Evolutionary conservation across 2,113 vertebrate species (phyloP), one percentile per base, ranked within the genome.

Genomic region (Tychaedon coryphoeus): DNA sequence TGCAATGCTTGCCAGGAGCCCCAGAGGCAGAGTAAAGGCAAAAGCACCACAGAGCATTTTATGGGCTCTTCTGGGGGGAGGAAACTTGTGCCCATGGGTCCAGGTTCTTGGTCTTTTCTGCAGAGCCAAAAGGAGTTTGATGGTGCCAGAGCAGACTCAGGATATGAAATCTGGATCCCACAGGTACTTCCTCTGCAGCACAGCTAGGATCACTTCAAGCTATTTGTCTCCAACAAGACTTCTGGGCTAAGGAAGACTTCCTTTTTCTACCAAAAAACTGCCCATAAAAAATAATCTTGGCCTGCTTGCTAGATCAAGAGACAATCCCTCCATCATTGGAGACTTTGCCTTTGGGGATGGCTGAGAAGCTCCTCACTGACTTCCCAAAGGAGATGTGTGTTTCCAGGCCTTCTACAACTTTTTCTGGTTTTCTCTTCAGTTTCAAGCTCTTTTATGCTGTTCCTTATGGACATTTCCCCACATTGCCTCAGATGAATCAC

Each of bases 401-500:
- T 88, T 66, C 28, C 53, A 91, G 50, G 29, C 34, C 74, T 79
- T 40, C 28, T 6, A 70, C 29, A 83, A 22, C 6, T 58, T 73
- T 15, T 50, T 54, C 54, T 71, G 29, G 14, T 86, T 92, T 96
- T 86, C 51, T 58, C 51, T 92, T 93, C 64, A 76, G n/a, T 76
- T 90, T 74, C 60, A 64, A 80, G 43, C 14, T 43, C 18, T 80
- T 86, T 93, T 42, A 47, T 62, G 54, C 50, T 29, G 38, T 28
- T 91, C 26, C 50, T 77, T 25, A 11, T 0, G 19, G 67, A 64
- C 31, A 7, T 67, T 86, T 79, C 38, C 16, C 54, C n/a, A 15
- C 43, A 12, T 13, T 80, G 51, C 43, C 72, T 77, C 51, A 22
- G 84, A 78, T 79, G 66, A 97, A 88, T 92, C 95, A 86, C 42